phyloP scores from a whole-genome alignment of 2,888 invertebrate species.

The Mactromeris polynyma region DNA sequence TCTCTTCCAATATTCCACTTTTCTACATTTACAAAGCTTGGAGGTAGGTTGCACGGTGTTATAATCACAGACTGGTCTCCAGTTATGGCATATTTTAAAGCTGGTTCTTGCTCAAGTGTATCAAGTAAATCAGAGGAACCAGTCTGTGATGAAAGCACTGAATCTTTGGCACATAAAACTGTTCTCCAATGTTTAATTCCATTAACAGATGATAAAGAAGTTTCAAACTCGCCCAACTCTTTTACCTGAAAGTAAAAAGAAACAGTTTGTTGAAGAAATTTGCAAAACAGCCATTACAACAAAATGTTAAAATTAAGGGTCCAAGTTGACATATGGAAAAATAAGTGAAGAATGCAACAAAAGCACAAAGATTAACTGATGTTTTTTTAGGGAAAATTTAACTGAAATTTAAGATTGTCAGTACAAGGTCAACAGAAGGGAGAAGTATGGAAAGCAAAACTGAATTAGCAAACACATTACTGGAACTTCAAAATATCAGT shows the following conservation, averaged over 20 bases:
- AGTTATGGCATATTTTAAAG: slow-evolving; percentile 74
- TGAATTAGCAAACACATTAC: too few relatives aligned
- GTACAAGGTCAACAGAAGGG: too few relatives aligned
- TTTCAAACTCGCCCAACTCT: slow-evolving; percentile 73
- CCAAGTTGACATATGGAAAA: too few relatives aligned
- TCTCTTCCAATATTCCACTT: slow-evolving; percentile 71
- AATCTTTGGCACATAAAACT: slow-evolving; percentile 67
- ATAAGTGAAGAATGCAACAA: too few relatives aligned
- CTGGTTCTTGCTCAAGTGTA: slow-evolving; percentile 75
- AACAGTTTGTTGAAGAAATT: too few relatives aligned
- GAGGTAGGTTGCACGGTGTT: slow-evolving; percentile 79
- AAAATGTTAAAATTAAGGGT: too few relatives aligned
- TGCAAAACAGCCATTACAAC: too few relatives aligned
- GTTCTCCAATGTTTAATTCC: slow-evolving; percentile 74
- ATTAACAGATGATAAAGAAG: slow-evolving; percentile 41
- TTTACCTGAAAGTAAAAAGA: slow-evolving; percentile 71
- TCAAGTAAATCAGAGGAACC: slow-evolving; percentile 65
- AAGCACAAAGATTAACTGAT: too few relatives aligned
- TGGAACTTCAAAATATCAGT: too few relatives aligned
- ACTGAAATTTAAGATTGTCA: too few relatives aligned
- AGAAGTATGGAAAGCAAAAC: too few relatives aligned
- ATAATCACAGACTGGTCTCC: slow-evolving; percentile 76
- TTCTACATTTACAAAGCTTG: slow-evolving; percentile 65
- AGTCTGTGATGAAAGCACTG: slow-evolving; percentile 69
- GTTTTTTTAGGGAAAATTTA: too few relatives aligned